These are phyloP conservation scores for Enteromius thamalakanensis DNA, from an alignment of 2,797 vertebrate genomes.

Conservation along the genomic window DNA sequence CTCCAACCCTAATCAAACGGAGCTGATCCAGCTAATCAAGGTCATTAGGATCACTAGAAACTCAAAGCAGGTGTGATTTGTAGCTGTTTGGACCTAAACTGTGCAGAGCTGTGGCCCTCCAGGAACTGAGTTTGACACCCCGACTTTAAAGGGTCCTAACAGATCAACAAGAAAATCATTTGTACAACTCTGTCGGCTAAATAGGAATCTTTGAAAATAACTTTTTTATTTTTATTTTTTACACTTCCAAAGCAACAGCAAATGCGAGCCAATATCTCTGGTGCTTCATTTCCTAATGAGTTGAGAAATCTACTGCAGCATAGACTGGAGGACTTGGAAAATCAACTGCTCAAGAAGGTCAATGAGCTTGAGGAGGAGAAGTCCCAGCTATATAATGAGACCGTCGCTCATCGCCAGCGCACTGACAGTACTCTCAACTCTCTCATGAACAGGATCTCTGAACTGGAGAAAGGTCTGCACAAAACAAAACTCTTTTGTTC, in stretches of 20 bases:
- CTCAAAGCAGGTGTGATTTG: too few species aligned
- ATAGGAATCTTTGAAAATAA: background rate
- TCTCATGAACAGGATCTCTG: conserved; percentile 89
- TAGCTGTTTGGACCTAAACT: too few species aligned
- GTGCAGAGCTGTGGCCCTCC: too few species aligned
- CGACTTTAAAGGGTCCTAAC: background rate
- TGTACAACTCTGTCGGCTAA: background rate
- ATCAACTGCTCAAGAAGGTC: conserved; percentile 92
- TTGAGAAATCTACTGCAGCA: conserved; percentile 91
- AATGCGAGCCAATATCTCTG: conserved; percentile 86
- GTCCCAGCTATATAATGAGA: conserved; percentile 92
- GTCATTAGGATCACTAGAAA: too few species aligned
- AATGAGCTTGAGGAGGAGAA: conserved; percentile 93
- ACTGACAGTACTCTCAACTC: conserved; percentile 89
- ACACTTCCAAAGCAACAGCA: conserved; percentile 83
- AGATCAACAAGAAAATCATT: background rate
- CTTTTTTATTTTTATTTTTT: background rate
- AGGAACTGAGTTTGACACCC: too few species aligned
- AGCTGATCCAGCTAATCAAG: too few species aligned
- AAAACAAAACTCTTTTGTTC: background rate
- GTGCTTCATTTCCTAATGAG: conserved; percentile 83
- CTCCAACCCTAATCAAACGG: too few species aligned
- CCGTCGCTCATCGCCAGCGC: conserved; percentile 87
- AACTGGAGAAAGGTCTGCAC: conserved; percentile 89
- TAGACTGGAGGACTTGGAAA: conserved; percentile 89